Evolutionary conservation across 2,113 vertebrate genomes (phyloP), one percentile per base, ranked within the genome.

Genomic region (Prochilodus magdalenae): DNA sequence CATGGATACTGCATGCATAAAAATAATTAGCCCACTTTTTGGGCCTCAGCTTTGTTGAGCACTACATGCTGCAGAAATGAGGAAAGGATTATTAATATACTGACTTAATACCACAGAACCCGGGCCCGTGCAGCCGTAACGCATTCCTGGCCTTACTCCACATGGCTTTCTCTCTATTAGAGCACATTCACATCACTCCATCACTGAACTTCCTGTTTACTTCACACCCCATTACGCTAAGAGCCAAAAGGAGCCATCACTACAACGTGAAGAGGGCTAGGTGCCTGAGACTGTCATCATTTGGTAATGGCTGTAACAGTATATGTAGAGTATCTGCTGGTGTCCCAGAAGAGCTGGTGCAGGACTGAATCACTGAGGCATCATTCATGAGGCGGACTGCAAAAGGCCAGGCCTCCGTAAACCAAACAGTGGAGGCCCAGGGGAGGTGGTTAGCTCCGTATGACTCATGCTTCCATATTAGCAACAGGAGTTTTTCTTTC

Each of bases 401-500:
- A 44, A 18, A 22, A 67, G 40, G 4, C 40, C 4, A 67, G 65
- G 20, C 66, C 33, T 69, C 33, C 18, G 40, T 33, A 30, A 40
- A 60, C 30, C 30, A 74, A 69, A 78, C 49, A 36, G 7, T 18
- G 20, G 27, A n/a, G 26, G 1, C 33, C 62, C 16, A 59, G 55
- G 51, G 11, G 49, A 67, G 70, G 67, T n/a, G 30, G 47, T 57
- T 4, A 66, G 3, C 26, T 7, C 2, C 18, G 14, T 33, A 22
- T 75, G 72, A 84, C 16, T 69, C 70, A 75, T 80, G 71, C 73
- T 80, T 84, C 77, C 63, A 84, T 30, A 70, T 67, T 44, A 77
- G 62, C 63, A 55, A 27, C 36, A 27, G 36, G 63, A 66, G 30
- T 36, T 14, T 78, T 15, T 78, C 27, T 18, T 69, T 69, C 66